Evolutionary conservation across 1,140 invertebrate species (phyloP), one percentile per base, ranked within the genome.

Genomic region (Drosophila ananassae): DNA sequence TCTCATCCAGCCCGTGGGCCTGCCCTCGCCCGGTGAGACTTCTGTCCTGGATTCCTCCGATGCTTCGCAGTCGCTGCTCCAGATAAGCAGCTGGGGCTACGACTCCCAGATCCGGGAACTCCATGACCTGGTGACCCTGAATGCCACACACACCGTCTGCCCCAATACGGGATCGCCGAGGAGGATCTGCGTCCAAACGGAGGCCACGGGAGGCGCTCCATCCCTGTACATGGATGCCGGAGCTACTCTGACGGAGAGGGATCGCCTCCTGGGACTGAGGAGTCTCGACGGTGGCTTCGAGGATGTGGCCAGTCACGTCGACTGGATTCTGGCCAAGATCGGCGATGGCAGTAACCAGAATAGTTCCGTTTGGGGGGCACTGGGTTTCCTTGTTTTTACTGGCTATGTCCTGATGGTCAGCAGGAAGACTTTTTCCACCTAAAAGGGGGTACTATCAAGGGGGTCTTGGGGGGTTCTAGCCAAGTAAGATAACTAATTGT

Each of bases 291-390:
- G 44, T 3, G 52, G 37, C 1, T 91, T 82, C 17, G 75, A 84
- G 22, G 79, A 89, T 28, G 83, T 91, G n/a, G 74, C 79, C 53
- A 75, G 56, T 9, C 90, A 91, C 60, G 73, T 77, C 34, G 66
- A 89, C 8, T 91, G 90, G 90, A 85, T 91, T 6, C 34, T 54
- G 5, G 39, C 64, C 0, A 28, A 73, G 8, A 83, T 80, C 9
- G 87, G 87, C 1, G 81, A 91, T 28, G 90, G 90, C 3, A 30
- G 52, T 30, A 82, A 90, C 47, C 78, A 85, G 28, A 91, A 91
- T 25, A 90, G 90, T 46, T 75, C 83, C 6, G 21, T 91, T 2
- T 91, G 87, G 87, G 90, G 90, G 44, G 73, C 77, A 0, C 24
- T 91, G 5, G 76, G 72, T 0, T 68, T 91, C n/a, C 21, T 91